Base-by-base conservation (phyloP, 2,888 invertebrate species). In the Notodromas monacha region DNA sequence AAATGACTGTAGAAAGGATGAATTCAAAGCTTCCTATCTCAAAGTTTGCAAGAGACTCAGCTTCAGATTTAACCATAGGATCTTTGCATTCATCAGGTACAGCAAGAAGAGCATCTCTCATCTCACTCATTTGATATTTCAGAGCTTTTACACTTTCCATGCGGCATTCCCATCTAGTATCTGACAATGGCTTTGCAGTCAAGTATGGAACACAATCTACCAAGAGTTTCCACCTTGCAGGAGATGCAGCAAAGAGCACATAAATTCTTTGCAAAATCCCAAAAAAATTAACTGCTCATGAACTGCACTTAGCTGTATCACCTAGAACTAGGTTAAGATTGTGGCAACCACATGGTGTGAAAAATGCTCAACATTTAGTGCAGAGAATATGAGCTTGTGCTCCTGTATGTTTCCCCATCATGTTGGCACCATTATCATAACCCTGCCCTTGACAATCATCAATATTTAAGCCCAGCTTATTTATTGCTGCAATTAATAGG, bases 371-470 rank as follows among this genome's bases (percentile, higher is more conserved):
- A 12, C 31, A 15, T 10, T 31, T 21, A 12, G 12, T 13, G 12
- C 32, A 12, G 13, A 33, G 30, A 16, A 33, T 31, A 13, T 13
- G 8, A 14, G 30, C 31, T 16, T 33, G 33, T n/a, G 27, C 34
- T 10, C 34, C 35, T 15, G 32, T 32, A 28, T 35, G 31, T 12
- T 12, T 16, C n/a, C 34, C 34, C 12, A 26, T 10, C 31, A 35
- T 34, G 16, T 35, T 35, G 5, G 31, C 15, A 5, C 26, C 34
- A 26, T 35, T 35, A 14, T 35, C 34, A 26, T 34, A 34, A 8
- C 31, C 29, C 26, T 34, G 33, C 8, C 29, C 32, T 15, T 29
- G 16, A 27, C 33, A 35, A 15, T 33, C 26, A 21, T 21, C 21
- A 6, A 21, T 21, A 21, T n/a, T 21, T 21, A 21, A 21, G 6